phyloP scores from a whole-genome alignment of 1,140 invertebrate genomes.

The Ceratosolen fusciceps region DNA sequence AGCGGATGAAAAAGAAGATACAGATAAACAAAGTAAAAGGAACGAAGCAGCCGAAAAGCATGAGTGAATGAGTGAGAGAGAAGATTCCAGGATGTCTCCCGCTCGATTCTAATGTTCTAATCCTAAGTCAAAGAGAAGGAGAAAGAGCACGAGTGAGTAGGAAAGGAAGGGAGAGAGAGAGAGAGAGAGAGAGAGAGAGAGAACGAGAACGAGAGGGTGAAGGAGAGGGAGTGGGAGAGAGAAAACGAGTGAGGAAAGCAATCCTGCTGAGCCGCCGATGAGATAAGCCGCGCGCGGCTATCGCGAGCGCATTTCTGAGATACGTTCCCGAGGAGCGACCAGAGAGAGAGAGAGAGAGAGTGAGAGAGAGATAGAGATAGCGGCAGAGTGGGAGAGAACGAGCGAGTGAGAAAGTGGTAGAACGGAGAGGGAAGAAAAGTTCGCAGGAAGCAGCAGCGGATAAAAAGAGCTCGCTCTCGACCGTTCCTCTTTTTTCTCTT shows the following conservation, averaged over 20 bases:
- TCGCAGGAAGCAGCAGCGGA: constrained; percentile 23
- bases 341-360: background rate
- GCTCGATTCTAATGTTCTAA: constrained; percentile 36
- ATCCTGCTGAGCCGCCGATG: constrained; percentile 31
- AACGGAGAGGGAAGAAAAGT: constrained; percentile 18
- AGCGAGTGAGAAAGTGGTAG: background rate
- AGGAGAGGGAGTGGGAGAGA: background rate
- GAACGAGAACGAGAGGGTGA: background rate
- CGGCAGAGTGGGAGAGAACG: background rate
- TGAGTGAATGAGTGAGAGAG: constrained; percentile 9
- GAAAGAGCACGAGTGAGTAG: background rate
- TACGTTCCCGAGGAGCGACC: constrained; percentile 49
- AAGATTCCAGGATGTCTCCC: constrained; percentile 40
- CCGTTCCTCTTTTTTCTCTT: constrained; percentile 6
- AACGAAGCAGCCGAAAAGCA: constrained; percentile 18
- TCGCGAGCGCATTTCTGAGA: constrained; percentile 56
- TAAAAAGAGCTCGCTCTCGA: constrained; percentile 37
- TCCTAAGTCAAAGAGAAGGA: constrained; percentile 9
- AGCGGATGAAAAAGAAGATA: constrained; percentile 15
- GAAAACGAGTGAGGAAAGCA: background rate
- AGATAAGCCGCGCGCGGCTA: constrained; percentile 49
- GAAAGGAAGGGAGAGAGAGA: background rate
- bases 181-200: background rate
- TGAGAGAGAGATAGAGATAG: background rate
- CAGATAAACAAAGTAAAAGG: constrained; percentile 32